phyloP scores from a whole-genome alignment of 2,113 vertebrate genomes.

The Muntiacus muntjak region DNA sequence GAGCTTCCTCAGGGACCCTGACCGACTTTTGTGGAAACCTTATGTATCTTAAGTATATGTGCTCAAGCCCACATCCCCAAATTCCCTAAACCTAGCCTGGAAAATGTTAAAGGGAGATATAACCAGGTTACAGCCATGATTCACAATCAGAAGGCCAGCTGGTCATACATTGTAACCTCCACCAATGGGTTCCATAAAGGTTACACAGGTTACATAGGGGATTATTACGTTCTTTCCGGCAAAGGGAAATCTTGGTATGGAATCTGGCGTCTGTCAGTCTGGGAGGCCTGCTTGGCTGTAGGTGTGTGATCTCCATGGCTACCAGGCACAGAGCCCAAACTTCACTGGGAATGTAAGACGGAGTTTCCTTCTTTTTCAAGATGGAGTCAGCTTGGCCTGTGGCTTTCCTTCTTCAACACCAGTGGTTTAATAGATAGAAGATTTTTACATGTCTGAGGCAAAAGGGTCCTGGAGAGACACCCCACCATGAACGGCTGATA shows the following conservation, averaged over 20 bases:
- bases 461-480: not conserved
- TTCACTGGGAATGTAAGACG: not conserved
- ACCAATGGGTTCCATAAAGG: not conserved
- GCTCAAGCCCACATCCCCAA: not conserved
- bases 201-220: not conserved
- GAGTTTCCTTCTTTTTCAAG: not conserved
- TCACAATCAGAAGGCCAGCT: not conserved
- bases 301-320: not conserved
- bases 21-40: not conserved
- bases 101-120: not conserved
- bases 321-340: not conserved
- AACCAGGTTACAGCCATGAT: not conserved
- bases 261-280: not conserved
- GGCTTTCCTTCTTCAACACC: not conserved
- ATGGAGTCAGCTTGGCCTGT: not conserved
- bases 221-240: not conserved
- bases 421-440: not conserved
- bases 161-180: not conserved
- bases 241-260: not conserved
- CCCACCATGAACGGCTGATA: not conserved
- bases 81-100: not conserved
- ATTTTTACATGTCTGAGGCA: not conserved
- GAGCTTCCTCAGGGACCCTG: not conserved
- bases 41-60: not conserved
- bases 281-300: rapidly evolving